phyloP scores from a whole-genome alignment of 2,888 invertebrate genomes.

The Plebejus melissa region DNA sequence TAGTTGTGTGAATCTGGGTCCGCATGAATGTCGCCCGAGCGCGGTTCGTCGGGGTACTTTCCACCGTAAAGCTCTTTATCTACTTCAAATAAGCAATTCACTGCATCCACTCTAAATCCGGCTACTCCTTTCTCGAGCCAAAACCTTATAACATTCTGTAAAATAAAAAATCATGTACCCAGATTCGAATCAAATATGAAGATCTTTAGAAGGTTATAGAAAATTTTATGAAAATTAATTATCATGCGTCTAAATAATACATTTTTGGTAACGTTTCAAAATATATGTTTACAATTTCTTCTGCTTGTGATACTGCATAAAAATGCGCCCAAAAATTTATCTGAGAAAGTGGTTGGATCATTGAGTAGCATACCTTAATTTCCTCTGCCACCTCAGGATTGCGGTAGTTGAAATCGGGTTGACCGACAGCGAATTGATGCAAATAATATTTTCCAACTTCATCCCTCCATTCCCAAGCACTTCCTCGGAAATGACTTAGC shows the following conservation, averaged over 20 bases:
- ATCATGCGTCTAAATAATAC: no score
- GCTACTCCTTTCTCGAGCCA: constrained; percentile 92
- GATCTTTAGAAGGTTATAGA: no score
- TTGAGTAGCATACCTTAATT: constrained; percentile 60
- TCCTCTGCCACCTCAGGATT: constrained; percentile 82
- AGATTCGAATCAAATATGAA: no score
- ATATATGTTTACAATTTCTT: no score
- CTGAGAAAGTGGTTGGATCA: not conserved
- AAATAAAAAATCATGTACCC: not conserved
- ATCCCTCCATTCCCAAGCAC: constrained; percentile 86
- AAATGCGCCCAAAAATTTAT: not conserved
- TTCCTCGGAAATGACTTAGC: constrained; percentile 80
- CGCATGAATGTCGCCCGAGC: constrained; percentile 57
- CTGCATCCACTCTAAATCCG: constrained; percentile 92
- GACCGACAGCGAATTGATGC: constrained; percentile 83
- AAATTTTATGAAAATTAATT: no score
- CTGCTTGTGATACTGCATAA: no score
- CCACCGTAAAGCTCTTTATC: constrained; percentile 66
- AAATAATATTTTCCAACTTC: constrained; percentile 84
- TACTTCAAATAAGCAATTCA: constrained; percentile 82
- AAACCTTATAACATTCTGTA: constrained; percentile 82
- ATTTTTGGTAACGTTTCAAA: no score
- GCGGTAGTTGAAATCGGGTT: constrained; percentile 87
- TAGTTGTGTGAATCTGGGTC: constrained; percentile 76
- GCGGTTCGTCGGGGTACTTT: constrained; percentile 77